Percentiles rank a stretch among this genome's conserved stretches.
phyloP scores from a whole-genome alignment of 1,140 invertebrate genomes.

The Dryas iulia region DNA sequence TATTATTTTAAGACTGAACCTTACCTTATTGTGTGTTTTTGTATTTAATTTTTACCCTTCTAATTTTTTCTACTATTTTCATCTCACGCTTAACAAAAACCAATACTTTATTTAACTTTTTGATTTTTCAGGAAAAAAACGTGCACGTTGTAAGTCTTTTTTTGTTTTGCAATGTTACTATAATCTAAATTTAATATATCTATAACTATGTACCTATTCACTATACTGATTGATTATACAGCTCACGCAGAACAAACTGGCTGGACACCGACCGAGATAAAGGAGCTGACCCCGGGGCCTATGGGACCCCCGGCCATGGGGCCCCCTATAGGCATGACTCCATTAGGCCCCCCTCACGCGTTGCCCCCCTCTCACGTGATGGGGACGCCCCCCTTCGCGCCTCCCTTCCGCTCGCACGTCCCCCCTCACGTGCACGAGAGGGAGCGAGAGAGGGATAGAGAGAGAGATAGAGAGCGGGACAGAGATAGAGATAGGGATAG shows the following conservation, averaged over 20 bases:
- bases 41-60: no score
- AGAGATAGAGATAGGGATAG: slow-evolving; percentile 48
- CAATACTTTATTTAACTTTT: slow-evolving; percentile 3
- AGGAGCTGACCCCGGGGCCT: slow-evolving; percentile 82
- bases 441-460: slow-evolving; percentile 46
- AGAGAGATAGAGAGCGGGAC: slow-evolving; percentile 50
- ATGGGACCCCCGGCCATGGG: slow-evolving; percentile 74
- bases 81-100: background rate
- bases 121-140: slow-evolving; percentile 22
- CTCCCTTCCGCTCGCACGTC: slow-evolving; percentile 58
- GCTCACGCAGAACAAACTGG: slow-evolving; percentile 63
- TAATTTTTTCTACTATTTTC: no score
- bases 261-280: slow-evolving; percentile 83
- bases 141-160: slow-evolving; percentile 17
- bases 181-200: background rate
- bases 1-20: no score
- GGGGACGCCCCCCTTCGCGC: slow-evolving; percentile 51
- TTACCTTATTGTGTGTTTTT: no score
- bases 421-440: slow-evolving; percentile 47
- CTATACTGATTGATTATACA: slow-evolving; percentile 21
- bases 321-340: slow-evolving; percentile 65
- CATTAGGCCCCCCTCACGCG: slow-evolving; percentile 49
- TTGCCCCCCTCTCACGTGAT: slow-evolving; percentile 49
- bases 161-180: background rate
- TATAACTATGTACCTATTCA: background rate